Evolutionary conservation across 2,888 invertebrate species (phyloP).

Genomic region (Scaptomyza tumidula): DNA sequence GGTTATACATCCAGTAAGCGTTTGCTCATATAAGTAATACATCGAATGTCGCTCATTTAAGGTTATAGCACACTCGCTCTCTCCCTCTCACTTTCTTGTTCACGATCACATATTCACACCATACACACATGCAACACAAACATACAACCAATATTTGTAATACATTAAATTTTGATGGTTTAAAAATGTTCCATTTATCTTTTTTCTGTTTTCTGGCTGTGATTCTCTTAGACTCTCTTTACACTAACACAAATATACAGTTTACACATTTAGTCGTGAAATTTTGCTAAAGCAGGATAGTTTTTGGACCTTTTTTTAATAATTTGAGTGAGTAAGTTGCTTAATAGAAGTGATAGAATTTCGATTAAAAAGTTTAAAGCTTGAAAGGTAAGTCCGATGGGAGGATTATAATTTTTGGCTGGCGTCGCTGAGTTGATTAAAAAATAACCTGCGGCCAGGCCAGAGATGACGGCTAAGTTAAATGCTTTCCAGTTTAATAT

Average conservation of each 20-base stretch:
- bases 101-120: slow-evolving; percentile 31
- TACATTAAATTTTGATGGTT: slow-evolving; percentile 25
- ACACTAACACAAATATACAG: slow-evolving; percentile 68
- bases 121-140: slow-evolving; percentile 23
- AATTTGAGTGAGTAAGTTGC: slow-evolving; percentile 41
- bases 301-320: slow-evolving; percentile 14
- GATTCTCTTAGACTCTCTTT: slow-evolving; percentile 28
- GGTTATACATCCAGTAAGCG: slow-evolving; percentile 14
- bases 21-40: slow-evolving; percentile 6
- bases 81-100: background rate
- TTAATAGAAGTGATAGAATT: slow-evolving; percentile 64
- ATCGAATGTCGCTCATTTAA: slow-evolving; percentile 44
- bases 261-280: slow-evolving; percentile 63
- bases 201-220: slow-evolving; percentile 25
- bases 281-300: slow-evolving; percentile 56
- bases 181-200: slow-evolving; percentile 31
- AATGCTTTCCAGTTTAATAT: slow-evolving; percentile 10
- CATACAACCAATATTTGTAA: slow-evolving; percentile 5
- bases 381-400: slow-evolving; percentile 63
- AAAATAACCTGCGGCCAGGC: slow-evolving; percentile 22
- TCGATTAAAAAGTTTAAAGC: slow-evolving; percentile 58
- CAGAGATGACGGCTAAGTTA: slow-evolving; percentile 7
- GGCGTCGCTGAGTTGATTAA: slow-evolving; percentile 20
- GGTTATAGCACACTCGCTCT: slow-evolving; percentile 19
- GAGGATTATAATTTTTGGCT: slow-evolving; percentile 41